These are phyloP conservation scores for Phenganax stokvisi DNA, from an alignment of 92 coral and sea anemone genomes.

Conservation along the genomic window DNA sequence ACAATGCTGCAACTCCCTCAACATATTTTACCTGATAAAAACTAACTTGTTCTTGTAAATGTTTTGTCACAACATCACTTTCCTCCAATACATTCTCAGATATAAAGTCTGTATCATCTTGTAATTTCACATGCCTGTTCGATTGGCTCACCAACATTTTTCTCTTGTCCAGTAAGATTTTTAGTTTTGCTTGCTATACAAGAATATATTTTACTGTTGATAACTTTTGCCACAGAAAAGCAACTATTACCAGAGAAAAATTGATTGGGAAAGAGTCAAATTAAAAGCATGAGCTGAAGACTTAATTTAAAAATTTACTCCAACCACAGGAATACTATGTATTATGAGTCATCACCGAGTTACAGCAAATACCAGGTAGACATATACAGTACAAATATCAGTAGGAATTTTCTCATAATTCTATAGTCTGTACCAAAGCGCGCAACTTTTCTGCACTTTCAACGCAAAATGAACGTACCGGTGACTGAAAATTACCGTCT, in stretches of 20 bases:
- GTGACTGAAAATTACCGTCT: no score
- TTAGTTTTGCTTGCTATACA: slow-evolving; percentile 23
- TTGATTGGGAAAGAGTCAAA: neutral
- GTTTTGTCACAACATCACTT: slow-evolving; percentile 63
- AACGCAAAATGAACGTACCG: no score
- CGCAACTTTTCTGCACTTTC: no score
- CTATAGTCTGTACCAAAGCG: no score
- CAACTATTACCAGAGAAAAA: slow-evolving; percentile 4
- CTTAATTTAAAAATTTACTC: no score
- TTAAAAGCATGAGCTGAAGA: neutral
- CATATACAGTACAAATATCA: no score
- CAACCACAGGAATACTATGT: no score
- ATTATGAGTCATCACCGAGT: no score
- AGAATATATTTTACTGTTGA: neutral
- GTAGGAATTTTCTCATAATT: no score
- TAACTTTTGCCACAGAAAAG: no score
- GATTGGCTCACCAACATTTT: neutral
- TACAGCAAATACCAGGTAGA: no score
- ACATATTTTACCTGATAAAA: slow-evolving; percentile 66
- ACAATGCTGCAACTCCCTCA: neutral
- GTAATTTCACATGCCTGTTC: neutral
- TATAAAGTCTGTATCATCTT: slow-evolving; percentile 6
- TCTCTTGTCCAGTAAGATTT: slow-evolving; percentile 9
- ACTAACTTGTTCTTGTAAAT: slow-evolving; percentile 69
- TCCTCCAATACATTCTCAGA: slow-evolving; percentile 61